Evolutionary conservation across 1,140 invertebrate species (phyloP), one percentile per base, ranked within the genome.

Genomic region (Bombus haemorrhoidalis): DNA sequence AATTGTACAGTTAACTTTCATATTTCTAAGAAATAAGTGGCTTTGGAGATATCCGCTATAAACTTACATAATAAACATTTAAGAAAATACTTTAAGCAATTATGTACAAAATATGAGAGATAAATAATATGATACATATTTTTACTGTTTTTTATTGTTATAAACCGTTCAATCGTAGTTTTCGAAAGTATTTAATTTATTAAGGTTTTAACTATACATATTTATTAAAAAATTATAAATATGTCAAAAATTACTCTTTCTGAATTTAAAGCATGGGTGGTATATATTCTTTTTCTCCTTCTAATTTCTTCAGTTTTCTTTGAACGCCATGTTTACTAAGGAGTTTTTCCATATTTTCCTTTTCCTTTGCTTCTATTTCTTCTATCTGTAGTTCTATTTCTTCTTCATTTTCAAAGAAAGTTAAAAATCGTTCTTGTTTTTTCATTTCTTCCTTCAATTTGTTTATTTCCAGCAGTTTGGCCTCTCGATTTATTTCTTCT

Each of bases 391-490:
- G 93, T 92, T 98, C 97, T 81, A 98, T 96, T 90, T 97, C 91
- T 72, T 97, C 96, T 92, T 97, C 96, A 90, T 97, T 97, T 74
- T 98, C 97, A 94, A 98, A 98, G 95, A 97, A 98, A 95, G 97
- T 98, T 53, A 98, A 94, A 81, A 96, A 95, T 89, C 96, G 96
- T 91, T 98, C 97, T 91, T 95, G 95, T n/a, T 95, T 88, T 68
- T 95, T 73, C 59, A 98, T 91, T 10, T 96, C 93, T 73, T 96
- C 94, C 90, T 97, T 96, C 34, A 96, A 96, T 59, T 95, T 91
- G 87, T 96, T 92, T 74, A 98, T 96, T 75, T 96, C 94, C 77
- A 96, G 90, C 39, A 97, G 93, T 78, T 96, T 95, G 89, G 95
- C 91, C 72, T 94, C 93, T 89, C 92, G 96, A 66, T 96, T 94